These are phyloP conservation scores for Dendroctonus valens DNA, from an alignment of 1,140 invertebrate species.

Conservation along the genomic window DNA sequence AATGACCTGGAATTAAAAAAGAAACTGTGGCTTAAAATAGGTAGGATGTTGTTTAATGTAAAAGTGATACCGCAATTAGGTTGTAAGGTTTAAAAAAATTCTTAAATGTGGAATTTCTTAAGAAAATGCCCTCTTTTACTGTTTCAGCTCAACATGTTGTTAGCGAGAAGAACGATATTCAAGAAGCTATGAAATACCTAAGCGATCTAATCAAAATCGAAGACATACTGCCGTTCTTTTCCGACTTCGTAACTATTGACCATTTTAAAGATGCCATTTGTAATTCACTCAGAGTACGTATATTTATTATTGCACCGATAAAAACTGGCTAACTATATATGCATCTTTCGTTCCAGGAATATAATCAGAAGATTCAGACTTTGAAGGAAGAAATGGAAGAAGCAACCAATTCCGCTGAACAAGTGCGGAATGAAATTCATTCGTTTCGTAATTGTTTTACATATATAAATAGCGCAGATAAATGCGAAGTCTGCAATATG, in stretches of 20 bases:
- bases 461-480: slow-evolving; percentile 71
- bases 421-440: slow-evolving; percentile 84
- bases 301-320: neutral
- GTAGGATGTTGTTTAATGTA: slow-evolving; percentile 53
- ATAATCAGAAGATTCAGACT: slow-evolving; percentile 85
- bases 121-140: neutral
- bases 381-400: slow-evolving; percentile 92
- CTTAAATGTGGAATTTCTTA: too few species aligned
- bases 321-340: too few species aligned
- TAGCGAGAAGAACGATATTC: slow-evolving; percentile 85
- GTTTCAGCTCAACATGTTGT: slow-evolving; percentile 83
- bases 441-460: slow-evolving; percentile 78
- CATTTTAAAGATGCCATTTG: slow-evolving; percentile 97
- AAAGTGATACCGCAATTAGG: too few species aligned
- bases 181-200: slow-evolving; percentile 87
- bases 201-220: slow-evolving; percentile 91
- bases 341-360: slow-evolving; percentile 56
- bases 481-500: slow-evolving; percentile 78
- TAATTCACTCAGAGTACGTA: slow-evolving; percentile 72
- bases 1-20: slow-evolving; percentile 76
- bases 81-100: neutral
- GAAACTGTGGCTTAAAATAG: slow-evolving; percentile 93
- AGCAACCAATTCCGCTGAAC: slow-evolving; percentile 82
- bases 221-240: slow-evolving; percentile 96
- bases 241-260: slow-evolving; percentile 97